These are phyloP conservation scores for Alcis repandata DNA, from an alignment of 2,888 invertebrate genomes.

Conservation along the genomic window DNA sequence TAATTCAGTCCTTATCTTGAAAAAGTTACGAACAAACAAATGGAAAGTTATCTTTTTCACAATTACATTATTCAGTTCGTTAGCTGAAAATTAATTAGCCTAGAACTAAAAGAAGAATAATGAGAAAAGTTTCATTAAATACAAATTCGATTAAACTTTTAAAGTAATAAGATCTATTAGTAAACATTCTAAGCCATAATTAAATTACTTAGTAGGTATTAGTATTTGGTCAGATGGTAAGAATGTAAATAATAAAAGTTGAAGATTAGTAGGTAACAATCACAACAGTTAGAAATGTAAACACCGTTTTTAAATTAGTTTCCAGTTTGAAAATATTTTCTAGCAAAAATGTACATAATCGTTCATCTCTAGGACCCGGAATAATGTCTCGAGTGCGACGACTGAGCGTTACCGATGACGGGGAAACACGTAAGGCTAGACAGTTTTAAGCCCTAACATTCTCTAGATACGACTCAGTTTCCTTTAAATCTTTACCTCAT, in stretches of 20 bases:
- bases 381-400: conserved; percentile 86
- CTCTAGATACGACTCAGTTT: conserved; percentile 39
- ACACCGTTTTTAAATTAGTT: too few species aligned
- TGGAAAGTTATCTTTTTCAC: background rate
- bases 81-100: background rate
- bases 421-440: conserved; percentile 90
- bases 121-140: background rate
- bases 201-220: conserved; percentile 2
- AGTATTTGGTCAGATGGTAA: too few species aligned
- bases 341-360: conserved; percentile 39
- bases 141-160: background rate
- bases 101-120: background rate
- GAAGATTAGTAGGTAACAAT: too few species aligned
- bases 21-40: background rate
- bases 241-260: too few species aligned
- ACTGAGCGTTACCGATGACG: conserved; percentile 90
- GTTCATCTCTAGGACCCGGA: conserved; percentile 76
- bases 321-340: background rate
- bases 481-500: conserved; percentile 42
- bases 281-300: too few species aligned
- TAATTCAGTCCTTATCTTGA: too few species aligned
- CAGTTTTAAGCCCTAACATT: conserved; percentile 51
- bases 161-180: conserved; percentile 4
- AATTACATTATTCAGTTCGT: background rate
- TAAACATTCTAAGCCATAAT: background rate